Evolutionary conservation across 2,797 vertebrate genomes (phyloP).

Genomic region (Chaetodon trifasciatus): DNA sequence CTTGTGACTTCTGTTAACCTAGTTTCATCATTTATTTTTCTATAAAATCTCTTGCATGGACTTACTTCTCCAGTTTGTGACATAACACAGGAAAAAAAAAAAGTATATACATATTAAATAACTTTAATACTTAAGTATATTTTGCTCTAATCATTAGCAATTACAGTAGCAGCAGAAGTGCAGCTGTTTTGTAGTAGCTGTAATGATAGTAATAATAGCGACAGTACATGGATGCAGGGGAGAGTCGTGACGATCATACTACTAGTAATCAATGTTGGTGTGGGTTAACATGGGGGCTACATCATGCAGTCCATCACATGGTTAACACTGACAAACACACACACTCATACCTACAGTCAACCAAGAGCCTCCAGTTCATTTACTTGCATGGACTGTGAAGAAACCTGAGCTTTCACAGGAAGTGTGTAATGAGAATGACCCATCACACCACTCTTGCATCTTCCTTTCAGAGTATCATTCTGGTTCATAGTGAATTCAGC

Average conservation of each 20-base stretch:
- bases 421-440: not conserved
- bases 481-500: not conserved
- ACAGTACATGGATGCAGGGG: not conserved
- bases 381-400: not conserved
- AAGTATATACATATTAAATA: too few species aligned
- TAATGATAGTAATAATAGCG: not conserved
- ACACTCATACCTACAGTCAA: not conserved
- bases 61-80: too few species aligned
- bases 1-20: too few species aligned
- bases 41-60: too few species aligned
- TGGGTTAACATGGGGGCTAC: not conserved
- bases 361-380: not conserved
- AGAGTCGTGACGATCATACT: not conserved
- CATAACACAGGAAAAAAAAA: too few species aligned
- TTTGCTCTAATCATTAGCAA: not conserved
- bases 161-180: not conserved
- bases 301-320: not conserved
- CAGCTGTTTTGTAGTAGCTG: not conserved
- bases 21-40: too few species aligned
- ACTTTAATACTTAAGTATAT: not conserved
- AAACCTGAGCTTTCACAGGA: not conserved
- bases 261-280: not conserved
- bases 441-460: not conserved
- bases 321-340: slow-evolving; percentile 7
- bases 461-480: not conserved